Evolutionary conservation across 2,797 vertebrate genomes (phyloP), one percentile per base, ranked within the genome.

Genomic region (Etheostoma perlongum): DNA sequence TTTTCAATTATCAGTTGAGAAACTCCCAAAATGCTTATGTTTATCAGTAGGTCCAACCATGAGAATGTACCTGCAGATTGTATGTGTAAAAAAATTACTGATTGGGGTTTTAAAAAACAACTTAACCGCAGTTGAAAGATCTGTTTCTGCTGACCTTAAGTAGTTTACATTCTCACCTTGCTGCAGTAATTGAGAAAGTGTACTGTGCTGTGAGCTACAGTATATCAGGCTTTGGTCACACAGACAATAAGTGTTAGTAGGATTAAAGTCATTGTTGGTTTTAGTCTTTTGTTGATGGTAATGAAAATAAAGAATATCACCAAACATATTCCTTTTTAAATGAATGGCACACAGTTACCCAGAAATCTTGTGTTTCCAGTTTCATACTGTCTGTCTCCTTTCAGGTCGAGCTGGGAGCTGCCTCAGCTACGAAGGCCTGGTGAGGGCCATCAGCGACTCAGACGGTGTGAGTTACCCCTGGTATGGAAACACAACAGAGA

Each of bases 401-500:
- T 21, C 90, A 99, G 98, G 96, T 99, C 98, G 1, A 99, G 98
- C 94, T 99, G 98, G 98, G 98, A 99, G 89, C 96, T 99, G 72
- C 98, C 98, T 0, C 97, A 99, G 93, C 92, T 99, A 83, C 93
- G 97, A 98, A 86, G 96, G 97, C 73, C 94, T 96, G 91, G 97
- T 98, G 67, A 97, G 96, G 90, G 98, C 98, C 91, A 99, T 99
- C 94, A 99, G 98, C 0, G 98, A 99, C 91, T 99, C 98, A 0
- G 98, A 99, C 11, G 98, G 98, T 0, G 96, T 99, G 84, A 99
- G 98, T 95, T 99, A 99, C 91, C 98, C 98, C 21, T 99, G 98
- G 98, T 99, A 99, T 0, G 98, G 98, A 55, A 99, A 99, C 94
- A 99, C 98, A 36, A 99, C 98, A 0, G 98, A 99, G 92, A 99